Base-by-base conservation (phyloP, 2,888 invertebrate genomes). In the Alsophila aescularia region DNA sequence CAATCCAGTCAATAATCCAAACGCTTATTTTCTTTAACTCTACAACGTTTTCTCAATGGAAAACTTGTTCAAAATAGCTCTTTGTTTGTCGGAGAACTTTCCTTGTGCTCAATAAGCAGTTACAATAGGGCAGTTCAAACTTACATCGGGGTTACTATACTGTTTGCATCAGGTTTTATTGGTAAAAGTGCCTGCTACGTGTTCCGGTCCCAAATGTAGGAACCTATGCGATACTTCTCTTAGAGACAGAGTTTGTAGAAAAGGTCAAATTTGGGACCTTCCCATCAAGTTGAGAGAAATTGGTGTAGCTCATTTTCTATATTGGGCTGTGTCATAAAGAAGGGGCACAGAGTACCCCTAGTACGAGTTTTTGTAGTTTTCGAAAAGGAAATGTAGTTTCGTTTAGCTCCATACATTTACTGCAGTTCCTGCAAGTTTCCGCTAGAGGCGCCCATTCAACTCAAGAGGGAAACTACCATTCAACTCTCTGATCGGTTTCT, bases 121-220 rank as follows among this genome's bases (percentile, higher is more conserved):
- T 49, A 59, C 60, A 64, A 64, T 52, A 51, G 58, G 32, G 40
- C 47, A 60, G 58, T 65, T 58, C 48, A 41, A 64, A 67, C 52
- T 60, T 66, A 60, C 56, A 58, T 53, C 53, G 39, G 51, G 56
- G 59, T 52, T 48, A 44, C 41, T 56, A 60, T 53, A 58, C 60
- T 40, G 43, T 58, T 58, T 57, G 51, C 58, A 58, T 52, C 54
- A 55, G 50, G 43, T 56, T 67, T 69, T 70, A 72, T 70, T 64
- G 64, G 52, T 27, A 47, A 57, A 60, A 47, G 52, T 40, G 56
- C 37, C 32, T 50, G 44, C 48, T 52, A 67, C 69, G 70, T 70
- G 71, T 52, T 39, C 50, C 27, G 44, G 52, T 52, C 57, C 51
- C 49, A 37, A 40, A 42, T 49, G 49, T 48, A 34, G 37, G 10